These are phyloP conservation scores for Thunnus maccoyii DNA, from an alignment of 2,113 vertebrate genomes.

Conservation along the genomic window DNA sequence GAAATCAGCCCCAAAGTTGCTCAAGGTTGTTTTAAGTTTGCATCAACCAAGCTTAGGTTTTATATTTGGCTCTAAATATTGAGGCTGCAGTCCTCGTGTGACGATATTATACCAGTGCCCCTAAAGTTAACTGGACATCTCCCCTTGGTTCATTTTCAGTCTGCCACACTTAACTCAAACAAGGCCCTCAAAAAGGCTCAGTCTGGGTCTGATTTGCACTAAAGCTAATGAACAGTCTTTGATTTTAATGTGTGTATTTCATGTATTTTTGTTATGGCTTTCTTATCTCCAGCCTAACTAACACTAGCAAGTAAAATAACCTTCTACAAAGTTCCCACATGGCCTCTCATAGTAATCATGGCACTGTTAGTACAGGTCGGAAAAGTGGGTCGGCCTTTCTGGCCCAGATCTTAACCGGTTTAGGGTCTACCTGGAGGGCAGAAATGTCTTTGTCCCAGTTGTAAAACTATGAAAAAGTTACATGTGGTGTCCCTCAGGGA, in stretches of 20 bases:
- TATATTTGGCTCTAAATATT: background rate
- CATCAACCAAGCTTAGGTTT: background rate
- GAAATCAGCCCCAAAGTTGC: background rate
- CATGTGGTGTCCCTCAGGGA: slow-evolving; percentile 43
- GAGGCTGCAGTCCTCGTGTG: background rate
- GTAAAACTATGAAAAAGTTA: slow-evolving; percentile 40
- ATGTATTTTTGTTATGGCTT: background rate
- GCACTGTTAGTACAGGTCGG: slow-evolving; percentile 16
- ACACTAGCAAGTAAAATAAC: slow-evolving; percentile 1
- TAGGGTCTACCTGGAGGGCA: slow-evolving; percentile 66
- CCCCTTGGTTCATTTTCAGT: background rate
- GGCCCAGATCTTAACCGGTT: slow-evolving; percentile 60
- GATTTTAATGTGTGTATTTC: too few relatives aligned
- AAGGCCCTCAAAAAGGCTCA: background rate
- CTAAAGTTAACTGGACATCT: background rate
- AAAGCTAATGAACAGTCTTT: background rate
- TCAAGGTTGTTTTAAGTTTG: background rate
- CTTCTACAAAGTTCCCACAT: slow-evolving; percentile 28
- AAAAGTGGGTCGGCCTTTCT: slow-evolving; percentile 70
- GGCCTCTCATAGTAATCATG: slow-evolving; percentile 28
- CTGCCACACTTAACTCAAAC: too few relatives aligned
- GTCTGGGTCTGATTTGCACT: background rate
- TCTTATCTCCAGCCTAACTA: background rate
- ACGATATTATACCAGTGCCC: background rate
- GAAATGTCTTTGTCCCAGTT: slow-evolving; percentile 61